Conservation (phyloP, 2,113 vertebrate genomes). For the Catharus minimus region DNA sequence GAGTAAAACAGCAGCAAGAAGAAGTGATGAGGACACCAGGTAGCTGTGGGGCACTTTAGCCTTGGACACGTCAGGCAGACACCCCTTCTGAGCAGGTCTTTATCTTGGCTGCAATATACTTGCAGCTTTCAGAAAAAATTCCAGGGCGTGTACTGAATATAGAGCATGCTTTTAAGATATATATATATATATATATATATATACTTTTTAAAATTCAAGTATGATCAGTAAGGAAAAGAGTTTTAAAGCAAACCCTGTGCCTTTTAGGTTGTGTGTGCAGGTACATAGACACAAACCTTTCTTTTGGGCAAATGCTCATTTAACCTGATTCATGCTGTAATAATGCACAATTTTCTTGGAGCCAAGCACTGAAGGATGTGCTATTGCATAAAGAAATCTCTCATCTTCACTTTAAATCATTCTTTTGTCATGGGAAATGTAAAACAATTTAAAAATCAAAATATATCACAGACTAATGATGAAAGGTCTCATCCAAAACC, state of each 20-base stretch:
- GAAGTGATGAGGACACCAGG: accelerated
- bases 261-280: neutral
- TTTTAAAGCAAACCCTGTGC: neutral
- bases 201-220: neutral
- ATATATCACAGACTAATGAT: neutral
- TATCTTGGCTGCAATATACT: neutral
- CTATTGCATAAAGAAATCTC: neutral
- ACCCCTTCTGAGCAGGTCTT: neutral
- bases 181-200: neutral
- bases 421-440: constrained; percentile 6
- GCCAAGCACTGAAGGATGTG: neutral
- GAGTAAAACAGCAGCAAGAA: neutral
- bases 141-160: neutral
- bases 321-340: neutral
- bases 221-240: neutral
- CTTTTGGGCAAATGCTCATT: neutral
- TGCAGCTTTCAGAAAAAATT: neutral
- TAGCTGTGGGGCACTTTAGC: neutral
- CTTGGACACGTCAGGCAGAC: neutral
- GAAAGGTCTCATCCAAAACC: neutral
- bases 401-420: neutral
- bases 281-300: neutral
- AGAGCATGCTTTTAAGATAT: neutral
- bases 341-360: neutral
- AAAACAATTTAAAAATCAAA: constrained; percentile 19